Evolutionary conservation across 2,888 invertebrate genomes (phyloP).

Genomic region (Drosophila infuscata): DNA sequence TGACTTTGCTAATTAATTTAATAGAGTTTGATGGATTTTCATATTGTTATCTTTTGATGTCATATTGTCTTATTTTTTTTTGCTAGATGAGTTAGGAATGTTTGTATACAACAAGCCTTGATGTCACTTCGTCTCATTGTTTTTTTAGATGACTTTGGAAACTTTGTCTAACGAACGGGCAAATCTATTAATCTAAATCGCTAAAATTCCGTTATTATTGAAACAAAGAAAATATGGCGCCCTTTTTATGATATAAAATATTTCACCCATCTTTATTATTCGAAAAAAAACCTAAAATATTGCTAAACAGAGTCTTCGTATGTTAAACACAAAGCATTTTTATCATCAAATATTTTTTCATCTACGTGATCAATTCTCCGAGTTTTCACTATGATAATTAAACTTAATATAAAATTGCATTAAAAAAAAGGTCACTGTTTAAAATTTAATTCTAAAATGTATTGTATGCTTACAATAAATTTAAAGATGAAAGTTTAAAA

Average conservation of each 20-base stretch:
- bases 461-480: not conserved
- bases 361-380: not conserved
- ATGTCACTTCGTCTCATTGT: not conserved
- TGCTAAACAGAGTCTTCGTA: accelerated
- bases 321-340: not conserved
- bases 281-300: not conserved
- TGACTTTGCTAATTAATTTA: slow-evolving; percentile 47
- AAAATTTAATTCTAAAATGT: accelerated
- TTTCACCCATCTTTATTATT: not conserved
- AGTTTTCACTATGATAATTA: not conserved
- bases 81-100: slow-evolving; percentile 26
- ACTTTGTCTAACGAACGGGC: not conserved
- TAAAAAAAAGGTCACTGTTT: not conserved
- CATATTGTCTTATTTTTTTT: slow-evolving; percentile 64
- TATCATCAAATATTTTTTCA: not conserved
- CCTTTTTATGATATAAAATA: too few relatives aligned
- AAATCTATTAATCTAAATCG: slow-evolving; percentile 26
- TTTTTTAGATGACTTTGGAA: not conserved
- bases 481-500: not conserved
- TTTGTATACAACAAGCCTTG: slow-evolving; percentile 1
- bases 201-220: slow-evolving; percentile 29
- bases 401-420: not conserved
- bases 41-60: slow-evolving; percentile 51
- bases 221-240: not conserved
- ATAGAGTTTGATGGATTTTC: slow-evolving; percentile 62